A percentile compares a stretch with the other conserved stretches of the same genome.
phyloP scores from a whole-genome alignment of 2,113 vertebrate species.

The Cyprinodon tularosa region DNA sequence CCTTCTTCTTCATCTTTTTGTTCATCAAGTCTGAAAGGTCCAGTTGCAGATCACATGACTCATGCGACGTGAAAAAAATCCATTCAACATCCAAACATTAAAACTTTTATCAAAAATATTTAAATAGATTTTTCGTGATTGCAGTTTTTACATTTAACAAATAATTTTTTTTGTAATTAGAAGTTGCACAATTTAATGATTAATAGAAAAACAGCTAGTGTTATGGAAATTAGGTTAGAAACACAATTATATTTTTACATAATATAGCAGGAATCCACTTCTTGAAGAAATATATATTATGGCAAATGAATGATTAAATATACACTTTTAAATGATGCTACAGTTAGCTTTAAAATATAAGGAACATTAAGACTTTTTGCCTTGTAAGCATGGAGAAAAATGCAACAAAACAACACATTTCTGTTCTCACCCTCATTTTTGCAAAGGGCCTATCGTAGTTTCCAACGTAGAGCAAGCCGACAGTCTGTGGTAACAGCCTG shows the following conservation, averaged over 20 bases:
- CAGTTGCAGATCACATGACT: too few relatives aligned
- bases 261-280: not conserved
- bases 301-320: not conserved
- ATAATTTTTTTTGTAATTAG: too few relatives aligned
- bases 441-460: constrained; percentile 95
- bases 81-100: too few relatives aligned
- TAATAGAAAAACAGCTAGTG: too few relatives aligned
- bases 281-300: not conserved
- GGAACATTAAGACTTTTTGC: constrained; percentile 2
- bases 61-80: too few relatives aligned
- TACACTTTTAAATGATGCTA: constrained; percentile 3
- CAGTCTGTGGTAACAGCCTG: constrained; percentile 91
- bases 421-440: constrained; percentile 91
- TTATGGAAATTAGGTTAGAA: not conserved
- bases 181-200: too few relatives aligned
- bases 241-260: not conserved
- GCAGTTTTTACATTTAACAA: too few relatives aligned
- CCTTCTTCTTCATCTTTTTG: too few relatives aligned
- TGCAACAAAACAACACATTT: constrained; percentile 43
- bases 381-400: constrained; percentile 10
- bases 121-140: too few relatives aligned
- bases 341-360: not conserved
- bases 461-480: constrained; percentile 96
- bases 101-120: too few relatives aligned
- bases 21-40: too few relatives aligned